Evolutionary conservation across 64 coral and sea anemone genomes (phyloP).

Genomic region (Anthopleura sola): DNA sequence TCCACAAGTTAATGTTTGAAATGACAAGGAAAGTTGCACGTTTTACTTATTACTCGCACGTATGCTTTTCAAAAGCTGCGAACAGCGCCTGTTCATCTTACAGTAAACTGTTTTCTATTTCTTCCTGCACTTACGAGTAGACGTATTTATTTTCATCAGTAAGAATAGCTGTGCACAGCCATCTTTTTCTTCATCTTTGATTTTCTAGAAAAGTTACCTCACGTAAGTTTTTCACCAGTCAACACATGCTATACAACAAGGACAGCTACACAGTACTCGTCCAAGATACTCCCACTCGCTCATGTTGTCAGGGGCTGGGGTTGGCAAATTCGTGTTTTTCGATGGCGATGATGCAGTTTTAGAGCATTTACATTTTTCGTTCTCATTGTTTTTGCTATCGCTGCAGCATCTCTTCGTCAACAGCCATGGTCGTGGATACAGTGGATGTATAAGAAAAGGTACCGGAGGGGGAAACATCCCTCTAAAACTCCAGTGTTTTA

Average conservation of each 20-base stretch:
- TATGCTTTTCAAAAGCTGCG: too few relatives aligned
- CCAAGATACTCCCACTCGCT: constrained; percentile 60
- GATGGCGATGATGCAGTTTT: background rate
- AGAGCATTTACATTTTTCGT: background rate
- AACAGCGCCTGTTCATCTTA: too few relatives aligned
- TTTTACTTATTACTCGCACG: too few relatives aligned
- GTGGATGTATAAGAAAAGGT: background rate
- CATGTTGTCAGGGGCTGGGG: background rate
- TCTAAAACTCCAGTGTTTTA: background rate
- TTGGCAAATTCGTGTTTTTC: background rate
- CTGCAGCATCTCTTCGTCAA: constrained; percentile 10
- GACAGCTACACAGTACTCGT: constrained; percentile 55
- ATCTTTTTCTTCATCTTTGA: background rate
- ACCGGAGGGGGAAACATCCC: background rate
- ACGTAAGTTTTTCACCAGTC: constrained; percentile 18
- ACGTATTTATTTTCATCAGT: too few relatives aligned
- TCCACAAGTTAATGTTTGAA: too few relatives aligned
- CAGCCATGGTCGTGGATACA: constrained; percentile 12
- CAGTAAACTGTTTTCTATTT: too few relatives aligned
- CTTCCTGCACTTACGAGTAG: too few relatives aligned
- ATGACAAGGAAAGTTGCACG: too few relatives aligned
- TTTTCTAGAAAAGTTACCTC: background rate
- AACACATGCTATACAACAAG: constrained; percentile 31
- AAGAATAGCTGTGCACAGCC: too few relatives aligned
- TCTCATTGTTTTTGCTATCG: background rate